Evolutionary conservation across 2,888 invertebrate species (phyloP).

Genomic region (Conops quadrifasciatus): DNA sequence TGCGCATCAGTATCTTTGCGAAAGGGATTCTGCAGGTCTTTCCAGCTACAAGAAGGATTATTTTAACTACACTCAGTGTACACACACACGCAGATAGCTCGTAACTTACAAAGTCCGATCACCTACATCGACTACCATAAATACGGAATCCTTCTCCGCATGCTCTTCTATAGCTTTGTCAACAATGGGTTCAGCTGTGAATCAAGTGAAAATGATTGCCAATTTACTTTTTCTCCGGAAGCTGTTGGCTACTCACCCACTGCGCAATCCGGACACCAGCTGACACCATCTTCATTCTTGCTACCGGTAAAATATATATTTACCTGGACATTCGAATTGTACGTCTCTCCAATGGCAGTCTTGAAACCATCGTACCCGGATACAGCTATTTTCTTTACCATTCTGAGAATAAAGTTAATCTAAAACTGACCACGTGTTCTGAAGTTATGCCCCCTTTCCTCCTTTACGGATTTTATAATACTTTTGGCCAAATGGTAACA

Average conservation of each 20-base stretch:
- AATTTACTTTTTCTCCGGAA: too few species aligned
- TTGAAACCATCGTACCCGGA: constrained; percentile 68
- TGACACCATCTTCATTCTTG: constrained; percentile 69
- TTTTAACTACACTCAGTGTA: neutral
- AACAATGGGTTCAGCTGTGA: constrained; percentile 78
- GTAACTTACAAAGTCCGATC: constrained; percentile 65
- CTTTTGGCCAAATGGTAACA: too few species aligned
- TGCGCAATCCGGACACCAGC: constrained; percentile 90
- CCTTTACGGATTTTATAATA: too few species aligned
- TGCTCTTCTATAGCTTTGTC: constrained; percentile 69
- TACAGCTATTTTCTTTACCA: constrained; percentile 66
- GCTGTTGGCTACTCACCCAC: constrained; percentile 69
- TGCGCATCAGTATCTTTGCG: constrained; percentile 73
- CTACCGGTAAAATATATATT: constrained; percentile 69
- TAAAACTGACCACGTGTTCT: too few species aligned
- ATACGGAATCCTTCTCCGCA: constrained; percentile 69
- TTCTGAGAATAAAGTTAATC: constrained; percentile 47
- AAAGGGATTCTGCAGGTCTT: constrained; percentile 79
- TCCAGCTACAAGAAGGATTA: constrained; percentile 69
- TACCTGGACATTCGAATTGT: constrained; percentile 43
- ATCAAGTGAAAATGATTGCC: neutral
- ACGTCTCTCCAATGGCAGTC: constrained; percentile 40
- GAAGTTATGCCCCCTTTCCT: too few species aligned
- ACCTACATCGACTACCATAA: constrained; percentile 79
- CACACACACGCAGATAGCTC: neutral